phyloP scores from a whole-genome alignment of 1,140 invertebrate species.

The Gonioctena quinquepunctata region DNA sequence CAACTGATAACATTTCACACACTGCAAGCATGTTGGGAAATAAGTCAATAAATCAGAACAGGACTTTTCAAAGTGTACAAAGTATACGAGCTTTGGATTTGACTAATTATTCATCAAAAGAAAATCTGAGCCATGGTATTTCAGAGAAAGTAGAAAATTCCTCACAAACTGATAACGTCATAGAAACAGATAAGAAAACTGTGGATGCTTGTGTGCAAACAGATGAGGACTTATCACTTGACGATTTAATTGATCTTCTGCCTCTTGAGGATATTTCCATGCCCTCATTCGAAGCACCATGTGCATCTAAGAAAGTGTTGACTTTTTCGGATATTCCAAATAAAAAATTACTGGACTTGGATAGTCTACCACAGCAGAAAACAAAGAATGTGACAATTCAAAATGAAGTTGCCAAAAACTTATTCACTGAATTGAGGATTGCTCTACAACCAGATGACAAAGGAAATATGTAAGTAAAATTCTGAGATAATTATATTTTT shows the following conservation, averaged over 20 bases:
- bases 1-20: not conserved
- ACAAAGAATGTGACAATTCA: no score
- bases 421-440: slow-evolving; percentile 26
- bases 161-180: not conserved
- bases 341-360: not conserved
- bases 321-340: no score
- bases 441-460: slow-evolving; percentile 13
- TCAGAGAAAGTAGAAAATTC: not conserved
- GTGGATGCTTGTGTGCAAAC: not conserved
- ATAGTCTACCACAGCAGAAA: not conserved
- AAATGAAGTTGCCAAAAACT: slow-evolving; percentile 10
- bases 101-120: not conserved
- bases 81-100: slow-evolving; percentile 5
- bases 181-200: not conserved
- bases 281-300: no score
- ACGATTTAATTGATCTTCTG: no score
- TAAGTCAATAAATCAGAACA: no score
- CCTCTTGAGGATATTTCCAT: not conserved
- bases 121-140: not conserved
- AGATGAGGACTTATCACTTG: not conserved
- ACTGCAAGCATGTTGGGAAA: not conserved
- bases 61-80: not conserved
- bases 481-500: no score
- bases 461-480: slow-evolving; percentile 34
- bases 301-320: no score